Evolutionary conservation across 2,888 invertebrate species (phyloP), one percentile per base, ranked within the genome.

Genomic region (Amphipyra berbera): DNA sequence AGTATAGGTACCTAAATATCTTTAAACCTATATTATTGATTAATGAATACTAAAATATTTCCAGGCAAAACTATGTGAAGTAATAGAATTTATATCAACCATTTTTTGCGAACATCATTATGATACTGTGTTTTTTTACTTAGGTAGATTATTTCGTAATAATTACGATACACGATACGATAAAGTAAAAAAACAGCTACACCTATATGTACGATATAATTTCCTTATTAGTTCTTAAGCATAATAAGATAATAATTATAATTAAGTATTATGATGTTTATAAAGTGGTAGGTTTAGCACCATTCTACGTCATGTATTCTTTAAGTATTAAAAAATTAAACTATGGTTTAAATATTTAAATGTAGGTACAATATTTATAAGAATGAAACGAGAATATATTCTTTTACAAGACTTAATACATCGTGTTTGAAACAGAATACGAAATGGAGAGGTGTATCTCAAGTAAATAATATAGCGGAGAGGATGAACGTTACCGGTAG

Each of bases 191-290:
- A 75, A 55, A 10, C 44, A 45, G 40, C 13, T 61, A n/a, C 14
- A 42, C n/a, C n/a, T n/a, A n/a, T n/a, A n/a, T n/a, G n/a, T n/a
- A n/a, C n/a, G 14, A 10, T 7, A 6, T 10, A 61, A 55, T 72
- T 73, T 73, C 73, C 73, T 73, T 73, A 73, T 73, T 72, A 57
- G 60, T 48, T 70, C 14, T 8, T 52, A 53, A 27, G 13, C 12
- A 56, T 55, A 52, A 71, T 70, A 54, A 50, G 37, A 42, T 59
- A 14, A 54, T 54, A 46, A 54, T 74, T 0, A 57, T 50, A 35
- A 41, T 61, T 14, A 42, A 46, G 10, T n/a, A 14, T 13, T 1
- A 27, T 44, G 15, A 14, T 60, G 10, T 41, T 15, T 41, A 1
- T 10, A 13, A 35, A 0, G 10, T 30, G 27, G 2, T 21, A 48